These are phyloP conservation scores for Schizopygopsis pylzovi DNA, from an alignment of 2,797 vertebrate species.

Conservation along the genomic window DNA sequence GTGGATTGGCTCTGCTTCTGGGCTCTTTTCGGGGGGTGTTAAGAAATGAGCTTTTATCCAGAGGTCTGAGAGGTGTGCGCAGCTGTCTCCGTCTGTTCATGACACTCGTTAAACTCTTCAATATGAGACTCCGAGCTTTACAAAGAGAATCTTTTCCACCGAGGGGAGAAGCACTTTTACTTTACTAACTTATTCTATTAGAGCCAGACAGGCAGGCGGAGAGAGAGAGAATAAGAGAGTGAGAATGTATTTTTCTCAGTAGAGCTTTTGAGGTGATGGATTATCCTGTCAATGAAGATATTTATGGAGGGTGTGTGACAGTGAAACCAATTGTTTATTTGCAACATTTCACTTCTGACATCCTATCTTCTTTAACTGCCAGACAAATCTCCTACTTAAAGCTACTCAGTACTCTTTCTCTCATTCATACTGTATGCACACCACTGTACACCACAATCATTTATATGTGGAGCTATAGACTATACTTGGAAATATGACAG, in stretches of 20 bases:
- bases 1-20: slow-evolving; percentile 33
- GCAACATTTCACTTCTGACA: slow-evolving; percentile 64
- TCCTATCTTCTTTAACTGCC: slow-evolving; percentile 54
- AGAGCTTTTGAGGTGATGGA: slow-evolving; percentile 60
- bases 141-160: slow-evolving; percentile 23
- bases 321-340: slow-evolving; percentile 64
- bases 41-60: slow-evolving; percentile 29
- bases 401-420: slow-evolving; percentile 31
- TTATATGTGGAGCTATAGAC: background rate
- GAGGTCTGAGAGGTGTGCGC: background rate
- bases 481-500: background rate
- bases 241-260: slow-evolving; percentile 37
- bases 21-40: slow-evolving; percentile 24
- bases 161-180: slow-evolving; percentile 34
- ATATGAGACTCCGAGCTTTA: slow-evolving; percentile 19
- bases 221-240: slow-evolving; percentile 23
- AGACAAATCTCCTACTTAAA: slow-evolving; percentile 45
- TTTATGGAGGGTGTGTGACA: slow-evolving; percentile 59
- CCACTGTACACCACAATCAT: slow-evolving; percentile 2
- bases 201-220: slow-evolving; percentile 3
- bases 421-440: slow-evolving; percentile 4
- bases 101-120: slow-evolving; percentile 45
- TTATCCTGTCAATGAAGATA: slow-evolving; percentile 59
- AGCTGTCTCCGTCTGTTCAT: slow-evolving; percentile 33
- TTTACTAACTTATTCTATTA: slow-evolving; percentile 32